A percentile compares a stretch with the other conserved stretches of the same genome.
Conservation (phyloP, 2,113 vertebrate genomes). For the Cavia porcellus region DNA sequence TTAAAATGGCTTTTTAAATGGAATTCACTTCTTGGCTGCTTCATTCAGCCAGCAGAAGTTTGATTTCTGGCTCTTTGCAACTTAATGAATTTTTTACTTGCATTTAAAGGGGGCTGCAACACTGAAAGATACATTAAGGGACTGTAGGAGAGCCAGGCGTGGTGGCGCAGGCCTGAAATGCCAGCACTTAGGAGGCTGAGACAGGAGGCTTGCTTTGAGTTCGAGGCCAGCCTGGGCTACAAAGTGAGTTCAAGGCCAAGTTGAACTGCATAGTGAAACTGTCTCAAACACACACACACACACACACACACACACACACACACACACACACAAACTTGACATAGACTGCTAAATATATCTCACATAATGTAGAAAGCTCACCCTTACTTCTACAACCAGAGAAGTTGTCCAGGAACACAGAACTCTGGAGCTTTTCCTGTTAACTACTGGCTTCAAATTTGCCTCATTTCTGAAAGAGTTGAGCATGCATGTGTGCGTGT, state of each 20-base stretch:
- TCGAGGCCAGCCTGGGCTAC: neutral
- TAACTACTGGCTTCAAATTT: neutral
- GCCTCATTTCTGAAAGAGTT: neutral
- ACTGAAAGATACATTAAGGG: neutral
- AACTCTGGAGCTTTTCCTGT: neutral
- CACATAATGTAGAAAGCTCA: neutral
- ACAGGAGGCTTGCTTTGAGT: neutral
- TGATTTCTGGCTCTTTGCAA: slow-evolving; percentile 33
- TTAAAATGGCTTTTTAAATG: slow-evolving; percentile 6
- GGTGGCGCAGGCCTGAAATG: neutral
- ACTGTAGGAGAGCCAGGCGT: neutral
- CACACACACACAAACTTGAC: neutral
- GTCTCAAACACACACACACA: neutral
- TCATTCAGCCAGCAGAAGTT: neutral
- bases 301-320: too few relatives aligned
- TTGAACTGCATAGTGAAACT: neutral
- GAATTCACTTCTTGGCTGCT: neutral
- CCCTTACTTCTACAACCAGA: neutral
- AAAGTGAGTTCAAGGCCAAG: neutral
- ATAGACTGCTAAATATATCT: neutral
- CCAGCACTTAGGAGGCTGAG: neutral
- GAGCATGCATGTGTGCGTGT: neutral
- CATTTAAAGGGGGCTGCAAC: neutral
- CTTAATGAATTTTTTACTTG: slow-evolving; percentile 7
- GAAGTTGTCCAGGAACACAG: neutral